Conservation (phyloP, 1,140 invertebrate genomes). For the Hyphantria cunea region DNA sequence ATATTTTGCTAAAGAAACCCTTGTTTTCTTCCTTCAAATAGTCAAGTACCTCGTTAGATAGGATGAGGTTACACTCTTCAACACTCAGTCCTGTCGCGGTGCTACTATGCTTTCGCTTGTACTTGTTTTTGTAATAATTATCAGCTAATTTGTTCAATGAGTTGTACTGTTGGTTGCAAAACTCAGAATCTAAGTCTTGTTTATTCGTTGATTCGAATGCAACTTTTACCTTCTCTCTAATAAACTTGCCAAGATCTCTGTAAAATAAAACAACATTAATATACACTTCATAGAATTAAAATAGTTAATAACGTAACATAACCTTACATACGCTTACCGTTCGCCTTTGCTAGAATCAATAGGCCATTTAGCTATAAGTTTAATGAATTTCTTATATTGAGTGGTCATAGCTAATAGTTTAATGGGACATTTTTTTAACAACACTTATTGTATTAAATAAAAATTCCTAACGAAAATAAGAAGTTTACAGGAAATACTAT, state of each 20-base stretch:
- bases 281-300: too few relatives aligned
- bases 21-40: conserved; percentile 83
- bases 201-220: conserved; percentile 85
- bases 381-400: conserved; percentile 88
- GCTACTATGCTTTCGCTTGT: conserved; percentile 81
- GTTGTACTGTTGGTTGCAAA: conserved; percentile 85
- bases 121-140: conserved; percentile 87
- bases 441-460: too few relatives aligned
- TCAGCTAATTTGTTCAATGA: conserved; percentile 87
- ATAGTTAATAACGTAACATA: conserved; percentile 7
- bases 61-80: conserved; percentile 86
- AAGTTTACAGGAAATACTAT: too few relatives aligned
- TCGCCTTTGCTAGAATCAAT: conserved; percentile 87
- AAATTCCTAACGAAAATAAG: too few relatives aligned
- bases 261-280: conserved; percentile 53
- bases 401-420: conserved; percentile 80
- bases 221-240: conserved; percentile 86
- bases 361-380: conserved; percentile 91
- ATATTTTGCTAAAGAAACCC: conserved; percentile 78
- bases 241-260: conserved; percentile 90
- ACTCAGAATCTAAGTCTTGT: conserved; percentile 78
- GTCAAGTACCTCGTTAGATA: conserved; percentile 88
- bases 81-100: conserved; percentile 86
- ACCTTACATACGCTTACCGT: conserved; percentile 82
- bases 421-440: conserved; percentile 22